Conservation (phyloP, 2,888 invertebrate species). For the Galerucella nymphaeae region DNA sequence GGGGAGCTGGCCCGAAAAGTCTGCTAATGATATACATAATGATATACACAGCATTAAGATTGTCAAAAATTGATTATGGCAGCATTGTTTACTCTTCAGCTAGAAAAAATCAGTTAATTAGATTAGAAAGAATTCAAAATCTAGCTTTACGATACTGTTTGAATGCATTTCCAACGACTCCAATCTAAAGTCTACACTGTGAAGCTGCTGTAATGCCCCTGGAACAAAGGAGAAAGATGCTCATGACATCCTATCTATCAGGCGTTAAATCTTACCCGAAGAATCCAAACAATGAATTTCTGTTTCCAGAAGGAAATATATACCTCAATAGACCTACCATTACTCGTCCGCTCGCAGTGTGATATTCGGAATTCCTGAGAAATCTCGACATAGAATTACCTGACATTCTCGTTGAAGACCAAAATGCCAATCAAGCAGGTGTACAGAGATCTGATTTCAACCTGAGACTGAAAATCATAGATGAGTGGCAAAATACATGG, state of each 20-base stretch:
- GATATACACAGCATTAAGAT: constrained; percentile 13
- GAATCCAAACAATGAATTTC: too few species aligned
- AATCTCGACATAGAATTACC: too few species aligned
- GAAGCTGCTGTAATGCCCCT: constrained; percentile 11
- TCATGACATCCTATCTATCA: neutral
- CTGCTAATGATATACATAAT: constrained; percentile 15
- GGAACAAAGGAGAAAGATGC: constrained; percentile 1
- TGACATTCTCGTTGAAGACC: too few species aligned
- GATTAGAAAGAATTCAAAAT: constrained; percentile 11
- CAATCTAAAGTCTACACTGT: neutral
- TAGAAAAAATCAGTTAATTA: neutral
- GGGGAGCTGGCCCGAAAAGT: constrained; percentile 22
- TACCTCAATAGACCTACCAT: too few species aligned
- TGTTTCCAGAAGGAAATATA: too few species aligned
- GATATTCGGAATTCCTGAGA: too few species aligned
- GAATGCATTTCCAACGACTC: constrained; percentile 21
- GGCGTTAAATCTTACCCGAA: neutral
- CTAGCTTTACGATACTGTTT: constrained; percentile 3
- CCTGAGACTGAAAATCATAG: too few species aligned
- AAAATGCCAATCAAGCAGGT: too few species aligned
- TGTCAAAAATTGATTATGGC: constrained; percentile 23
- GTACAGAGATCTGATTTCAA: too few species aligned
- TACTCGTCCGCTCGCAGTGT: too few species aligned
- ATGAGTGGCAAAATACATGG: too few species aligned
- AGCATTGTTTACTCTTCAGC: constrained; percentile 18